phyloP scores from a whole-genome alignment of 2,113 vertebrate species.

The Ibidorhyncha struthersii region DNA sequence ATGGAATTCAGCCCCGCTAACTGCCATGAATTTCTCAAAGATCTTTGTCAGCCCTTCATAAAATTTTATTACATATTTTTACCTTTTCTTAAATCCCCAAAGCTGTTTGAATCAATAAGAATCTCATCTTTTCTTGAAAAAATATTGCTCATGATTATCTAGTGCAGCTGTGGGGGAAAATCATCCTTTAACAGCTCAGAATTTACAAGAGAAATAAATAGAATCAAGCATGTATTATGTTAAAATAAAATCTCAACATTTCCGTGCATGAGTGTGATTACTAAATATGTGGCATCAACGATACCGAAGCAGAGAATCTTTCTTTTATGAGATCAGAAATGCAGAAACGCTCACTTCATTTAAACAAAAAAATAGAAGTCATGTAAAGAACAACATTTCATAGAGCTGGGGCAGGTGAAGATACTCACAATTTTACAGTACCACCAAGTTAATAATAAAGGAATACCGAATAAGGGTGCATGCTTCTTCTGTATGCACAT shows the following conservation, averaged over 20 bases:
- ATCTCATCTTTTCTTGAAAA: not conserved
- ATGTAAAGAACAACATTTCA: not conserved
- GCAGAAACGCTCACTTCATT: not conserved
- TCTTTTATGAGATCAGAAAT: not conserved
- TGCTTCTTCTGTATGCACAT: not conserved
- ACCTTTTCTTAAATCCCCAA: not conserved
- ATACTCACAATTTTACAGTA: not conserved
- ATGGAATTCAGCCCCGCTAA: not conserved
- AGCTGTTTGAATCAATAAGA: not conserved
- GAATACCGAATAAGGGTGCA: not conserved
- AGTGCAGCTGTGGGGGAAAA: not conserved
- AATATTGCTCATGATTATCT: not conserved
- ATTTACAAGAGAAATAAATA: not conserved
- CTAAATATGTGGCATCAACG: not conserved
- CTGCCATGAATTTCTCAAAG: not conserved
- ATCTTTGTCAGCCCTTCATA: not conserved
- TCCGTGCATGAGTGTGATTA: not conserved
- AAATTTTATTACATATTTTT: not conserved
- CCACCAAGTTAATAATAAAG: not conserved
- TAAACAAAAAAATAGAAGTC: not conserved
- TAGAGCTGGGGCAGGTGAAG: not conserved
- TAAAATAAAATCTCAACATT: not conserved
- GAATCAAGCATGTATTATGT: not conserved
- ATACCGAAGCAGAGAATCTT: accelerated
- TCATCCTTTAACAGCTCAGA: not conserved